Evolutionary conservation across 1,140 invertebrate species (phyloP), one percentile per base, ranked within the genome.

Genomic region (Neocloeon triangulifer): DNA sequence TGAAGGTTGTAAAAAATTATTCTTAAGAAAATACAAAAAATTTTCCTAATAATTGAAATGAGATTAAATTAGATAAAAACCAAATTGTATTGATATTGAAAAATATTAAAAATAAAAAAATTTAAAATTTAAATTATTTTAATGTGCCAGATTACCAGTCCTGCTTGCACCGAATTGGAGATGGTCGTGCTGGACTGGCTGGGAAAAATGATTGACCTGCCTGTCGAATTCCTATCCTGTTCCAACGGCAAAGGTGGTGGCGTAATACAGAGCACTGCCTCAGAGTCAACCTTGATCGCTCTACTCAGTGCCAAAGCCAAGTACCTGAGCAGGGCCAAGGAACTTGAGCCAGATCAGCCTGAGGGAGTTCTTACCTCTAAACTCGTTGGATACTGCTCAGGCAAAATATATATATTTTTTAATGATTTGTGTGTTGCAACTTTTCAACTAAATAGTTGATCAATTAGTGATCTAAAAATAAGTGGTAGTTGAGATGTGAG

Each of bases 161-260:
- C 92, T 0, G 85, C 91, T 2, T 97, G 91, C 47, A 98, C 94
- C 0, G 94, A 98, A 50, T 54, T 98, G 23, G 92, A 98, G 62
- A 88, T 96, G 10, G 66, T 88, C 9, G 92, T 94, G 72, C 53
- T 96, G 46, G 86, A 99, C 56, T 99, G 94, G 94, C 53, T 99
- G 30, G 91, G 84, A 27, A 85, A 95, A 59, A 80, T 94, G 69
- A 47, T 99, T 19, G 70, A 79, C 5, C 56, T 98, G 4, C 94
- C 94, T 0, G 60, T 74, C n/a, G 65, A 73, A 37, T 94, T 95
- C 50, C 56, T 96, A 8, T 68, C 76, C 10, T 65, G 67, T 36
- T 74, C 67, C 7, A 72, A 78, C 0, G 76, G 75, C 9, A 77
- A 78, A 45, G 80, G 71, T 0, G 89, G 91, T 9, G 88, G 86